Evolutionary conservation across 2,797 vertebrate genomes (phyloP).

Genomic region (Brachyrhaphis roseni): DNA sequence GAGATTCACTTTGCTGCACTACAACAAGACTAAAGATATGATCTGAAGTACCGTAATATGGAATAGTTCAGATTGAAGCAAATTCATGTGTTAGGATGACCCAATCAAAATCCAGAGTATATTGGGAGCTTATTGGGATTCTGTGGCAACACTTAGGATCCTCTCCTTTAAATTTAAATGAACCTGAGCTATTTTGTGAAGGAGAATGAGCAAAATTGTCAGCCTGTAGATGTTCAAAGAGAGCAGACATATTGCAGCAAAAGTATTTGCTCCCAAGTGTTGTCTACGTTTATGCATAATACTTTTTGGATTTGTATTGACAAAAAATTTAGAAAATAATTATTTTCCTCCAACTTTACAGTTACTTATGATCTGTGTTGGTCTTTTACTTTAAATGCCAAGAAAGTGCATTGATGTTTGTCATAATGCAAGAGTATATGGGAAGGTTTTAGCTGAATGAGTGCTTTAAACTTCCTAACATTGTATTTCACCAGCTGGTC

Average conservation of each 20-base stretch:
- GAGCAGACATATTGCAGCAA: not conserved
- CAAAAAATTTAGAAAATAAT: not conserved
- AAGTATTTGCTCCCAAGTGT: not conserved
- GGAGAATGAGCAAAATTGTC: not conserved
- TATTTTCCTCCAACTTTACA: not conserved
- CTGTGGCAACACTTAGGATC: not conserved
- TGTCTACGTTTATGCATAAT: not conserved
- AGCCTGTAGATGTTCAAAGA: not conserved
- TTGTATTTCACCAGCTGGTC: slow-evolving; percentile 13
- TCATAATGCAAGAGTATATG: not conserved
- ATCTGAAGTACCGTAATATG: not conserved
- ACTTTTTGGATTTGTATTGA: not conserved
- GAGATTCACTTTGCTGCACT: not conserved
- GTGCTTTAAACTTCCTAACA: not conserved
- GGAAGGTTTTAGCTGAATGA: slow-evolving; percentile 3
- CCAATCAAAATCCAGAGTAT: not conserved
- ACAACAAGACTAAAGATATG: not conserved
- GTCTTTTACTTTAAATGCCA: not conserved
- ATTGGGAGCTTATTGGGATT: not conserved
- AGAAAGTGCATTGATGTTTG: not conserved
- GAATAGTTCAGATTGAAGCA: not conserved
- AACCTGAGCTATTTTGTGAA: not conserved
- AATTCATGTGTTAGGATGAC: not conserved
- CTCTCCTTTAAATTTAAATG: not conserved
- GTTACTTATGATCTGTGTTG: not conserved